Evolutionary conservation across 2,113 vertebrate species (phyloP).

Genomic region (Tetrax tetrax): DNA sequence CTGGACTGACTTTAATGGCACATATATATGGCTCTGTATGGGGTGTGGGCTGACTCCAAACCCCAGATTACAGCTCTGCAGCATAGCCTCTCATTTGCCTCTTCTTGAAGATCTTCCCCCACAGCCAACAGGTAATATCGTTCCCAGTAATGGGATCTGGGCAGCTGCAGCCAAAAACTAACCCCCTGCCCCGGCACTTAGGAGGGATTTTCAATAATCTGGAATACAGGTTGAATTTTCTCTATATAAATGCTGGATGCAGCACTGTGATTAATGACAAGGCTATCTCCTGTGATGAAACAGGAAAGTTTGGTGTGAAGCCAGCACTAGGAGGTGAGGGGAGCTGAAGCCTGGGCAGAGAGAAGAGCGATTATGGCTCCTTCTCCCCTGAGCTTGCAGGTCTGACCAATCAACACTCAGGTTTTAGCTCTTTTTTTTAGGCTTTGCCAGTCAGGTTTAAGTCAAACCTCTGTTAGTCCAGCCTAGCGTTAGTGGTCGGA

Average conservation of each 20-base stretch:
- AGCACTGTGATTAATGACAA: slow-evolving; percentile 2
- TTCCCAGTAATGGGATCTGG: background rate
- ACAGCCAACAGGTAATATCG: background rate
- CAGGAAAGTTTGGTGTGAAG: background rate
- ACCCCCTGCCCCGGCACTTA: background rate
- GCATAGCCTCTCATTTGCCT: background rate
- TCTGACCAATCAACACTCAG: background rate
- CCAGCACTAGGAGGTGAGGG: background rate
- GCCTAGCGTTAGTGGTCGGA: accelerated
- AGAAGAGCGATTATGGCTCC: background rate
- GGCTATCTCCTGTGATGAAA: background rate
- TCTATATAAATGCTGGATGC: background rate
- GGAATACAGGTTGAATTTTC: background rate
- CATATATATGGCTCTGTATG: background rate
- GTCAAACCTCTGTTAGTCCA: background rate
- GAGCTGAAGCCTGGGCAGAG: background rate
- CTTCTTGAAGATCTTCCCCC: background rate
- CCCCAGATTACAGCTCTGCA: background rate
- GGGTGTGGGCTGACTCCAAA: background rate
- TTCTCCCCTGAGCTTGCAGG: background rate
- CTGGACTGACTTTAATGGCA: background rate
- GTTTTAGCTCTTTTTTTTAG: background rate
- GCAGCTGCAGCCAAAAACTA: background rate
- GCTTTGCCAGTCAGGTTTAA: background rate
- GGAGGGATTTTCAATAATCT: slow-evolving; percentile 12